Evolutionary conservation across 1,140 invertebrate genomes (phyloP), one percentile per base, ranked within the genome.

Genomic region (Drosophila busckii): DNA sequence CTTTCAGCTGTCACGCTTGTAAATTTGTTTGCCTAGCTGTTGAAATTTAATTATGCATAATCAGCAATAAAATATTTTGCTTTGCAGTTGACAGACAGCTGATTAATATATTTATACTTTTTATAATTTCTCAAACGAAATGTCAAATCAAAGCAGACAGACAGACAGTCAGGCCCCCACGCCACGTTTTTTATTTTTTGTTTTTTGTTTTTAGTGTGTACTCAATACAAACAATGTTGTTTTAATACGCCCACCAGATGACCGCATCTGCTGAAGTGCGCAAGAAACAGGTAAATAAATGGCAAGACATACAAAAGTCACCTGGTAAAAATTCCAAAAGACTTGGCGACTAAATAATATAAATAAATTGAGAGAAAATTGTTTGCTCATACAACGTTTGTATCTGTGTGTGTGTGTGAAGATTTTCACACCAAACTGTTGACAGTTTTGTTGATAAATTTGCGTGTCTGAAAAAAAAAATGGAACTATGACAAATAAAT

Each of bases 281-380:
- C 4, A 19, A 10, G 13, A 25, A 26, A 8, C 8, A 9, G 8
- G 1, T 16, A 1, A 23, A 10, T 25, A 23, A 1, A 10, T 5
- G n/a, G 22, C 16, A 9, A 28, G 16, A 42, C 16, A 9, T 19
- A 42, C 38, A n/a, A n/a, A n/a, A n/a, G 16, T 15, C 52, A 67
- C 73, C 73, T 80, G 75, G 64, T 75, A 60, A 75, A 82, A 80
- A 82, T 75, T 80, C 73, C 73, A 62, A 67, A 73, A 40, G 19
- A 40, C 7, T 16, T 16, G 8, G 19, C n/a, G n/a, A n/a, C n/a
- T n/a, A n/a, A n/a, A 50, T 60, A 41, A 60, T 49, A 22, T 5
- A 15, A 15, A 25, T n/a, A n/a, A 10, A 4, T 10, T 7, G 12
- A 37, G 10, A 9, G 17, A 53, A 26, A n/a, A 44, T 38, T 58